phyloP scores from a whole-genome alignment of 2,888 invertebrate species.

The Spilosoma lubricipeda region DNA sequence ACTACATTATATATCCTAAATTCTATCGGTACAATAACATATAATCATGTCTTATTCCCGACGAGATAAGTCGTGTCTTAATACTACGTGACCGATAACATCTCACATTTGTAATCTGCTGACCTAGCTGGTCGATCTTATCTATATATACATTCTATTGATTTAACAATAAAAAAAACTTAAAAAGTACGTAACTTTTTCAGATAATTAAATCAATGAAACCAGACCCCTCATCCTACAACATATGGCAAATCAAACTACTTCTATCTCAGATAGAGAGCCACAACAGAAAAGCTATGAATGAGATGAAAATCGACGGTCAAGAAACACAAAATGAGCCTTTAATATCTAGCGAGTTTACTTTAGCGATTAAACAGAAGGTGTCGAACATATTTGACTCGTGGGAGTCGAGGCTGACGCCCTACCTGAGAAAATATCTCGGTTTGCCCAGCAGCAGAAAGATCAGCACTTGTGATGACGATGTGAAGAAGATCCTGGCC shows the following conservation, averaged over 20 bases:
- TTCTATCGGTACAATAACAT: too few species aligned
- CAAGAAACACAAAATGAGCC: conserved; percentile 69
- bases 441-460: conserved; percentile 72
- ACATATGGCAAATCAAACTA: conserved; percentile 92
- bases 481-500: conserved; percentile 76
- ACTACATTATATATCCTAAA: too few species aligned
- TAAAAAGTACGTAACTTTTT: too few species aligned
- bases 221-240: conserved; percentile 82
- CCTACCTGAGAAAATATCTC: conserved; percentile 82
- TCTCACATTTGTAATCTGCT: too few species aligned
- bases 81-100: too few species aligned
- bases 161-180: too few species aligned
- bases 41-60: too few species aligned
- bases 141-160: too few species aligned
- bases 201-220: conserved; percentile 86
- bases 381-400: conserved; percentile 82
- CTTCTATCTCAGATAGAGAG: conserved; percentile 86
- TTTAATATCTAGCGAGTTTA: conserved; percentile 87
- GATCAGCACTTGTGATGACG: conserved; percentile 64
- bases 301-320: conserved; percentile 72
- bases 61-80: too few species aligned
- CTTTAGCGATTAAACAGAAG: conserved; percentile 87
- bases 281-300: conserved; percentile 58
- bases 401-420: conserved; percentile 82
- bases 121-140: too few species aligned